Base-by-base conservation (phyloP, 2,888 invertebrate genomes). In the Agrotis clavis region DNA sequence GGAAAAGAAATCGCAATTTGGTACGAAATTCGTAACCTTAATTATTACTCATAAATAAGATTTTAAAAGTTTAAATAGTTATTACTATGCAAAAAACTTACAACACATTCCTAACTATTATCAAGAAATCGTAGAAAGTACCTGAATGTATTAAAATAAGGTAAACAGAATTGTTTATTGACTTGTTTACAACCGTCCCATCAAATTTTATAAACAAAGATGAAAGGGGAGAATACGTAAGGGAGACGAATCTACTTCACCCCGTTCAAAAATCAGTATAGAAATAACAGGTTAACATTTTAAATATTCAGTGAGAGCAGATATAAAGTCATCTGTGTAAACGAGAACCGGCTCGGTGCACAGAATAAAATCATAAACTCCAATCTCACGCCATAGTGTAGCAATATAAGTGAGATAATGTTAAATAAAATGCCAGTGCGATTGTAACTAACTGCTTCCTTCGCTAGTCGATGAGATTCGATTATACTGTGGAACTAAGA, bases 371-470 rank as follows among this genome's bases (percentile, higher is more conserved):
- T 82, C 80, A 82, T 86, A 80, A 84, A 86, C 77, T 79, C 67
- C 76, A 80, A 86, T 84, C 73, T 69, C 65, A 50, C 64, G 78
- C 74, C 86, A 86, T 85, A 87, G 86, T 77, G 66, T 87, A 86
- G 74, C 69, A 57, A 41, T 74, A 63, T 77, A 80, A 86, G 80
- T 80, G 61, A 79, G 77, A 80, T 83, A 81, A 79, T 79, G 82
- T 71, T 86, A 82, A 71, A 80, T 74, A 85, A 84, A 82, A 76
- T 67, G 82, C 72, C 83, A 84, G 80, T 53, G 54, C 67, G 63
- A 85, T 86, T 86, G 85, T 82, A 85, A 85, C 71, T 86, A 86
- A 85, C 86, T 86, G 82, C 86, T 51, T 70, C 56, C 50, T 73
- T 25, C 65, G 53, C 57, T 50, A 74, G 76, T 74, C 77, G 66